Base-by-base conservation (phyloP, 2,888 invertebrate genomes). In the Acanthosepion esculentum region DNA sequence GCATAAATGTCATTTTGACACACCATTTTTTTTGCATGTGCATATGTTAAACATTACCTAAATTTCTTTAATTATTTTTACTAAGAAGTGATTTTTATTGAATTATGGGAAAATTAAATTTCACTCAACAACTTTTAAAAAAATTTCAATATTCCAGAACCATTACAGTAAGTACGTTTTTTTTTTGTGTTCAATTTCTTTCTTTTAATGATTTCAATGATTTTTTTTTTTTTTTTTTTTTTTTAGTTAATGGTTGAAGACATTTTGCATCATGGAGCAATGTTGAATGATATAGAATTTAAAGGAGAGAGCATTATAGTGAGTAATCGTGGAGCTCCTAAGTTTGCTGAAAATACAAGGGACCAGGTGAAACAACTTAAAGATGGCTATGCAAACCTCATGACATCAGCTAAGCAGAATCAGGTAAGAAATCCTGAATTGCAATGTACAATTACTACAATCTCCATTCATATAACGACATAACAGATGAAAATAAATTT, bases 361-460 rank as follows among this genome's bases (percentile, higher is more conserved):
- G 98, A 98, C 91, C 99, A 99, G 97, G 97, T 99, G 94, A 98
- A 98, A 96, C 99, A 99, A 97, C 99, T 99, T 0, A 99, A 99
- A 96, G 99, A 99, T 94, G 99, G 99, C 97, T 99, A 99, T 97
- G 98, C 99, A 97, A 99, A 99, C 0, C 98, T 99, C 20, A 97
- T 99, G 91, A 98, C 98, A 95, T 99, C 99, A 0, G 99, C 99
- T 0, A 97, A 98, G 93, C 99, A 99, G 97, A 99, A 99, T 95
- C 98, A 99, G 97, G 97, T 97, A 95, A 96, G 96, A 95, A 92
- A 91, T 48, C 50, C 50, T 94, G 92, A 91, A 33, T 6, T 59
- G 59, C 59, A 59, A 23, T 50, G 15, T 15, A 50, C 50, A 50
- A 8, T 50, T 50, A 50, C 15, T 50, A 50, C 50, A 12, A 50